phyloP scores from a whole-genome alignment of 2,888 invertebrate species.

The Exephanes ischioxanthus region DNA sequence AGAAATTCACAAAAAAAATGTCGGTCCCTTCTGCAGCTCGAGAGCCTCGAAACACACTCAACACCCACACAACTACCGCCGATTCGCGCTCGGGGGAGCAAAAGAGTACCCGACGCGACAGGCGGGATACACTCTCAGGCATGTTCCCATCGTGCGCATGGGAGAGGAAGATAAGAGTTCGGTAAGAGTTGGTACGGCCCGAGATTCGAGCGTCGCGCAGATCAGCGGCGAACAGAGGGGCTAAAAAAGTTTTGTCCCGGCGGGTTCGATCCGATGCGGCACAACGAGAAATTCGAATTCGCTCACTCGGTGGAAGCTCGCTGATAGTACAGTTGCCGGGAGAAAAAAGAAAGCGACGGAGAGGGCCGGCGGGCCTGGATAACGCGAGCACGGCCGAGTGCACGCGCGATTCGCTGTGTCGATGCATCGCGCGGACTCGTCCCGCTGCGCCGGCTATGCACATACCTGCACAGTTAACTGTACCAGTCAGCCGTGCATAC shows the following conservation, averaged over 20 bases:
- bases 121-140: slow-evolving; percentile 5
- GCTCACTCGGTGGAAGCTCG: slow-evolving; percentile 68
- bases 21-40: not conserved
- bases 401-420: slow-evolving; percentile 37
- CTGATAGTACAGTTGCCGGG: slow-evolving; percentile 64
- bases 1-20: not conserved
- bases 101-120: slow-evolving; percentile 31
- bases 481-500: not conserved
- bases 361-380: slow-evolving; percentile 52
- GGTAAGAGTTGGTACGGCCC: slow-evolving; percentile 17
- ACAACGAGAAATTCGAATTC: slow-evolving; percentile 71
- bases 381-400: slow-evolving; percentile 56
- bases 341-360: not conserved
- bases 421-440: slow-evolving; percentile 25
- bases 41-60: not conserved
- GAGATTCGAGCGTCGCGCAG: slow-evolving; percentile 3
- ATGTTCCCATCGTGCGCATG: slow-evolving; percentile 38
- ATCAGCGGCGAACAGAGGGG: not conserved
- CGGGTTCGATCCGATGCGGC: slow-evolving; percentile 71
- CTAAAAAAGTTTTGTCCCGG: slow-evolving; percentile 59
- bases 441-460: slow-evolving; percentile 20
- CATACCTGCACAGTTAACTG: not conserved
- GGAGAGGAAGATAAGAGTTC: slow-evolving; percentile 55
- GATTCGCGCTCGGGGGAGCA: not conserved
- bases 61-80: not conserved